Percentiles rank a stretch among this genome's conserved stretches.
Evolutionary conservation across 2,797 vertebrate species (phyloP).

Genomic region (Cichlasoma orientale): DNA sequence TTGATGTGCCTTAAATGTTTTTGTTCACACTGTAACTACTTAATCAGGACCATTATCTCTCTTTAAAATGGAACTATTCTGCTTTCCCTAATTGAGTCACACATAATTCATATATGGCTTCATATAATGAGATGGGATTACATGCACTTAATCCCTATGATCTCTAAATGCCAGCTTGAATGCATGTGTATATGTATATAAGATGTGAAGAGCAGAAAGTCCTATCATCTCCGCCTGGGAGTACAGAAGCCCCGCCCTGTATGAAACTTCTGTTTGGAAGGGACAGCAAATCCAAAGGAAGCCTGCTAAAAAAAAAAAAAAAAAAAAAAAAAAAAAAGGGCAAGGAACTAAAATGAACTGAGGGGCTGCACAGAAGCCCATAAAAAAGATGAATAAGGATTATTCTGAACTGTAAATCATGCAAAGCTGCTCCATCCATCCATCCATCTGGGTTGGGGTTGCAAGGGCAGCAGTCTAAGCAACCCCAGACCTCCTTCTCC

Average conservation of each 20-base stretch:
- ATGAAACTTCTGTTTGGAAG: not conserved
- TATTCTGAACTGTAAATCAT: not conserved
- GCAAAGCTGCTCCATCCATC: not conserved
- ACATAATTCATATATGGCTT: not conserved
- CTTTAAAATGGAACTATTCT: not conserved
- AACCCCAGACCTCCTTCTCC: not conserved
- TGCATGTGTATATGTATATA: not conserved
- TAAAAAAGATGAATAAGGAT: not conserved
- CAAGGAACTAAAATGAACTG: not conserved
- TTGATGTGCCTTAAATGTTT: not conserved
- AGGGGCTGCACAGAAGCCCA: not conserved
- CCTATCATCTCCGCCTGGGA: not conserved
- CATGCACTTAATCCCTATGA: not conserved
- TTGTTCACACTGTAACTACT: not conserved
- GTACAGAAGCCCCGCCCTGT: too few relatives aligned
- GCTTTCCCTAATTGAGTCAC: not conserved
- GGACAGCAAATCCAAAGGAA: not conserved
- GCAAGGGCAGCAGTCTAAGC: too few relatives aligned
- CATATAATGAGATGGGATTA: not conserved
- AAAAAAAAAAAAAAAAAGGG: too few relatives aligned
- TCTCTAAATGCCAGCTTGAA: not conserved
- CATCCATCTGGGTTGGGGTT: not conserved
- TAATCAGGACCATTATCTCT: not conserved
- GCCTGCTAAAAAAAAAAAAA: not conserved
- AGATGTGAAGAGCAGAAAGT: not conserved